Percentiles rank a stretch among this genome's conserved stretches.
phyloP scores from a whole-genome alignment of 2,113 vertebrate genomes.

The Tympanuchus pallidicinctus region DNA sequence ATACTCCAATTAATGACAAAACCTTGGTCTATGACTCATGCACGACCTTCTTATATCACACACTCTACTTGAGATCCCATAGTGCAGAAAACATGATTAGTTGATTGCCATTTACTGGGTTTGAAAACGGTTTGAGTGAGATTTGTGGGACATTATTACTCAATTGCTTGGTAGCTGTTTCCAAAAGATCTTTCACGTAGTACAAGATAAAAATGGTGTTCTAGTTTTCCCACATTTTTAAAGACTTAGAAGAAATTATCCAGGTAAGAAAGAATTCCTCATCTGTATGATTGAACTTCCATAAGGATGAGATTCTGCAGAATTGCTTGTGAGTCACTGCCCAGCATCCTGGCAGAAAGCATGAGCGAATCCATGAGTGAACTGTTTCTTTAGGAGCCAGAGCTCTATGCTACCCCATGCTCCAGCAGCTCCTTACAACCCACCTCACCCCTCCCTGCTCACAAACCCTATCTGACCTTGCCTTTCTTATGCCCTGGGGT shows the following conservation, averaged over 20 bases:
- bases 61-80: neutral
- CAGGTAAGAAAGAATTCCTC: neutral
- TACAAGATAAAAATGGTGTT: neutral
- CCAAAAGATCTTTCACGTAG: neutral
- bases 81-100: neutral
- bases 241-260: neutral
- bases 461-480: neutral
- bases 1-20: neutral
- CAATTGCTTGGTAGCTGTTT: neutral
- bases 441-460: neutral
- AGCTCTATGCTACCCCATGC: rapidly evolving
- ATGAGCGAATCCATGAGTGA: neutral
- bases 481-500: neutral
- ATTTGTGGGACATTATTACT: neutral
- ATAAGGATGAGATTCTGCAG: neutral
- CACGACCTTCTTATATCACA: neutral
- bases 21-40: neutral
- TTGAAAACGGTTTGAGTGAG: neutral
- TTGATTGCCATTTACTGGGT: neutral
- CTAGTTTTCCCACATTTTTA: neutral
- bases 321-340: neutral
- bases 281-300: neutral
- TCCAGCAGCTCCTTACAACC: neutral
- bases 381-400: neutral
- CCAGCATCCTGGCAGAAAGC: neutral